Evolutionary conservation across 2,797 vertebrate genomes (phyloP), one percentile per base, ranked within the genome.

Genomic region (Melanotaenia parkinsoni): DNA sequence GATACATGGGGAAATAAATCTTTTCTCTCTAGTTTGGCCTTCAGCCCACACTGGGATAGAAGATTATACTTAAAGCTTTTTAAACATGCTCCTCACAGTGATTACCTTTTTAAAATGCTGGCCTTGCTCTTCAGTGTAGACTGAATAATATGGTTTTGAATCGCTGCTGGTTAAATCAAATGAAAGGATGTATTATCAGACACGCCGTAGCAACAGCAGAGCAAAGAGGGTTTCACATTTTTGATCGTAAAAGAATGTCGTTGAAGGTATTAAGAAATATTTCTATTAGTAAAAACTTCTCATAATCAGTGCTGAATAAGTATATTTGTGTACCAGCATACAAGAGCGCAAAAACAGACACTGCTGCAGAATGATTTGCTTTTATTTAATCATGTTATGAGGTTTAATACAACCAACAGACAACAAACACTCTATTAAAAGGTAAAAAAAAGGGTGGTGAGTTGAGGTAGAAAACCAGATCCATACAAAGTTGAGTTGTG

Each of bases 31-130:
- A 8, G 20, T n/a, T 47, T 47, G 20, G 20, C 45, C 45, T 20
- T 47, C 45, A 47, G 45, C 20, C 45, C 45, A 47, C 20, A n/a
- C 45, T n/a, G 45, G 20, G 45, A 5, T n/a, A 8, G 45, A 47
- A 47, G 45, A 20, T n/a, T 47, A 20, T 47, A 20, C 45, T 20
- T 9, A 2, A n/a, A 47, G 18, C 45, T 47, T 47, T 47, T 47
- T 8, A 47, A 47, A 47, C 16, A 47, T 47, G 18, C 45, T 47
- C 45, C 45, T 47, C 45, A n/a, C 18, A 47, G 45, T 47, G 45
- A 47, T 47, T 47, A 47, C 45, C 45, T 47, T 47, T 47, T 47
- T 47, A 47, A 47, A 47, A 47, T 47, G 45, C 20, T 47, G 45
- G 45, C 45, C 45, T 47, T 47, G 45, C 45, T 47, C 8, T 47